Conservation (phyloP, 2,888 invertebrate genomes). For the Apodemia mormo region DNA sequence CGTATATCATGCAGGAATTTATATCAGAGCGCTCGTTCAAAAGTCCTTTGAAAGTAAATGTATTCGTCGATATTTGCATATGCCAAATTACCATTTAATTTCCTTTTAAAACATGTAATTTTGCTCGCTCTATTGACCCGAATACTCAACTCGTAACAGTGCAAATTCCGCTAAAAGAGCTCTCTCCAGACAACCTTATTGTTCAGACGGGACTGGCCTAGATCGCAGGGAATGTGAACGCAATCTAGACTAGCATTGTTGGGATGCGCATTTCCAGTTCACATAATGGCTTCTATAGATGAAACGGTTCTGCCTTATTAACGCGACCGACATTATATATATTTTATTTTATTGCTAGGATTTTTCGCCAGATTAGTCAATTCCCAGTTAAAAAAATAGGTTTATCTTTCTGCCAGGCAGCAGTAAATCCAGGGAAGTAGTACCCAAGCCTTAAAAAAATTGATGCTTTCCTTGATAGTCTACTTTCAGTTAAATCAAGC, state of each 20-base stretch:
- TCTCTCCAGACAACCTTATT: constrained; percentile 63
- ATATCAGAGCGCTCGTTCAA: constrained; percentile 17
- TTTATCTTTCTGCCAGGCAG: too few relatives aligned
- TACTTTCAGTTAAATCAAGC: too few relatives aligned
- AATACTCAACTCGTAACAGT: constrained; percentile 63
- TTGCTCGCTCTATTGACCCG: constrained; percentile 66
- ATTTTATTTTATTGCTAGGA: constrained; percentile 1
- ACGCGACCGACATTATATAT: constrained; percentile 23
- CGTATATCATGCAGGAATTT: not conserved
- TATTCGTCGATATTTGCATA: constrained; percentile 37
- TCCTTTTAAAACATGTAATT: constrained; percentile 54
- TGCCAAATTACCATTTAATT: constrained; percentile 37
- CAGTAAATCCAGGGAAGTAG: too few relatives aligned
- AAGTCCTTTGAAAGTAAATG: constrained; percentile 30
- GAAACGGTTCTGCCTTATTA: constrained; percentile 19
- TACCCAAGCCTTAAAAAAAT: too few relatives aligned
- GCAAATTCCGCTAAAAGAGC: constrained; percentile 61
- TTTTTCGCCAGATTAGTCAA: too few relatives aligned
- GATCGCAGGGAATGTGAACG: constrained; percentile 72
- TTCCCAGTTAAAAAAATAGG: too few relatives aligned
- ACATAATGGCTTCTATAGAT: constrained; percentile 19
- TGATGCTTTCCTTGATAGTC: too few relatives aligned
- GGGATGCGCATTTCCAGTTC: constrained; percentile 55
- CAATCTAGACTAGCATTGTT: constrained; percentile 72
- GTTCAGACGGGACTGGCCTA: constrained; percentile 61